Evolutionary conservation across 1,140 invertebrate species (phyloP), one percentile per base, ranked within the genome.

Genomic region (Drosophila persimilis): DNA sequence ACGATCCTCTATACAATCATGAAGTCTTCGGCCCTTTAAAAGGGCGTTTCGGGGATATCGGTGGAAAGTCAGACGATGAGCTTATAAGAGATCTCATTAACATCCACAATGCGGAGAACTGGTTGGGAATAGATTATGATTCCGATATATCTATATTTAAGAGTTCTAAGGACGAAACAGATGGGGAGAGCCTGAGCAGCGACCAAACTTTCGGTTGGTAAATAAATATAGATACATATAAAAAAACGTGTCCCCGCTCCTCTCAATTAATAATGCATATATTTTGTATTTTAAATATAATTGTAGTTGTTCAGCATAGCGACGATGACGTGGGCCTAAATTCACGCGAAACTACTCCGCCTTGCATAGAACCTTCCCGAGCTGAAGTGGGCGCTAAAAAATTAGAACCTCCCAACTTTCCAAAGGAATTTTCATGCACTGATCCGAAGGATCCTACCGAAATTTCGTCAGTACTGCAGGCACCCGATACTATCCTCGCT

Each of bases 1-100:
- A 99, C 91, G 99, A 99, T 92, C 97, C 97, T 0, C 92, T 99
- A 0, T 99, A 99, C 92, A 98, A 99, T 91, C 96, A 97, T 91
- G 94, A 95, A 13, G 96, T 98, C 0, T 99, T 98, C 91, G 98
- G 98, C 0, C 96, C 96, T 0, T 92, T 96, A 29, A 98, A 98
- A 83, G 98, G 98, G 1, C 98, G 97, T 7, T 39, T 13, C 11
- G 35, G 35, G 3, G 35, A 39, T 39, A 39, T 39, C 11, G 35
- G n/a, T 15, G 98, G 3, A 98, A 97, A 91, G 91, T 94, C 95
- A 0, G 95, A 98, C 76, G 97, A 99, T 79, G 95, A 99, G 84
- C 92, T 98, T 31, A 96, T 98, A 3, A 92, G 95, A 52, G 97
- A 98, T 90, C 92, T 98, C 31, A 97, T 98, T 76, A 95, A 96